A percentile compares a stretch with the other conserved stretches of the same genome.
These are phyloP conservation scores for Hemicentrotus pulcherrimus DNA, from an alignment of 35 echinoderm and acorn worm genomes.

Conservation along the genomic window DNA sequence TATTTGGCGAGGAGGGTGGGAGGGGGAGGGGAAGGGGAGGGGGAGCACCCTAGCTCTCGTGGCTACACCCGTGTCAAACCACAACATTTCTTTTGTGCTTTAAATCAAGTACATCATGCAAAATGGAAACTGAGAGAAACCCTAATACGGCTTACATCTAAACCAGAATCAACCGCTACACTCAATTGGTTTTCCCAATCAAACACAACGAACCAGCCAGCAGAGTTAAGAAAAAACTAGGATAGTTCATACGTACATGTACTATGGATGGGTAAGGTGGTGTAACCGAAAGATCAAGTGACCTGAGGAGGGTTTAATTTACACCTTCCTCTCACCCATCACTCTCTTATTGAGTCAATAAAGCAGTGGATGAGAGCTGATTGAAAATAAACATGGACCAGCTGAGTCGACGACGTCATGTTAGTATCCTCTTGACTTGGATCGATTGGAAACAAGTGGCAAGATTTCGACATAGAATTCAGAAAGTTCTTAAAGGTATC, in stretches of 20 bases:
- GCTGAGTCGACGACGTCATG: not conserved
- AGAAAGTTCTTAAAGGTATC: not conserved
- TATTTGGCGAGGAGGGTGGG: too few relatives aligned
- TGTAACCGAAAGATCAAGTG: not conserved
- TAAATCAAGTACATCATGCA: not conserved
- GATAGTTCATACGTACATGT: not conserved
- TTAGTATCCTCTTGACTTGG: not conserved
- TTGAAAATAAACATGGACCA: conserved; percentile 2
- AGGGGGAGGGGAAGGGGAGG: not conserved
- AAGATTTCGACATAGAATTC: not conserved
- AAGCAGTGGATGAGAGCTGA: not conserved
- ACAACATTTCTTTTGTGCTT: not conserved
- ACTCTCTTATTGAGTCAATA: not conserved
- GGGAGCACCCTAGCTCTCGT: not conserved
- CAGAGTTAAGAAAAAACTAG: too few relatives aligned
- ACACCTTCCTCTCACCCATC: not conserved
- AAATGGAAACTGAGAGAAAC: not conserved
- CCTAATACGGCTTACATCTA: not conserved
- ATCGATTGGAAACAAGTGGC: conserved; percentile 1
- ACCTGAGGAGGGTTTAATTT: not conserved
- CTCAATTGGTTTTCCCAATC: not conserved
- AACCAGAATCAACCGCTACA: not conserved
- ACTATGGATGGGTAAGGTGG: not conserved
- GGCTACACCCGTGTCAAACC: not conserved
- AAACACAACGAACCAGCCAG: not conserved